Evolutionary conservation across 2,797 vertebrate species (phyloP), one percentile per base, ranked within the genome.

Genomic region (Leptoclinus maculatus): DNA sequence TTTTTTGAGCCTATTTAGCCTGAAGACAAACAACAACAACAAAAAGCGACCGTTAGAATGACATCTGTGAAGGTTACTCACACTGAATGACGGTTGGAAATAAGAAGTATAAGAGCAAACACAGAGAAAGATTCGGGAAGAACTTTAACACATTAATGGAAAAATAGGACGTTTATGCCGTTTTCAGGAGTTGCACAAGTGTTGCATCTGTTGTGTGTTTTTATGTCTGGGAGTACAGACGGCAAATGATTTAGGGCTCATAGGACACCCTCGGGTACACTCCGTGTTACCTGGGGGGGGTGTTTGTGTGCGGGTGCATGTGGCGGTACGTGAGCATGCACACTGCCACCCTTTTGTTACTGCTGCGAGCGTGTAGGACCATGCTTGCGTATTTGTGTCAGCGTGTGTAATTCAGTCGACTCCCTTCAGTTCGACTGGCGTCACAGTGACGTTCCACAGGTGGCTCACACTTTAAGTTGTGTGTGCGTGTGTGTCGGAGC

Each of bases 171-270:
- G 74, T 71, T 56, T 5, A 21, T 13, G 32, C 3, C 2, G 0
- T 78, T 74, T 58, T 71, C 58, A 65, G 58, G 69, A 53, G 68
- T 79, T 84, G 60, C 84, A 62, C 43, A 79, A 79, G 34, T 5
- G 19, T 74, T 80, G 69, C 64, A 57, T 66, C 8, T 72, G 64
- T 43, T 69, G 66, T 73, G 21, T 71, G 68, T 84, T 84, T 83
- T 79, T 79, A 7, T 14, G 13, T 5, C 66, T 75, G 16, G 36
- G 23, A 69, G 25, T 14, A 34, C 17, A 68, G 41, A 47, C 7
- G 7, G 13, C 14, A 14, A 32, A 41, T 17, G 64, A 77, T 68
- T 65, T 38, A 32, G 12, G 9, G 49, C 43, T n/a, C 38, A 25
- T 39, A 27, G 66, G 56, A 86, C 59, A 19, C 21, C 49, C 23